phyloP scores from a whole-genome alignment of 1,140 invertebrate genomes.

The Eupeodes corollae region DNA sequence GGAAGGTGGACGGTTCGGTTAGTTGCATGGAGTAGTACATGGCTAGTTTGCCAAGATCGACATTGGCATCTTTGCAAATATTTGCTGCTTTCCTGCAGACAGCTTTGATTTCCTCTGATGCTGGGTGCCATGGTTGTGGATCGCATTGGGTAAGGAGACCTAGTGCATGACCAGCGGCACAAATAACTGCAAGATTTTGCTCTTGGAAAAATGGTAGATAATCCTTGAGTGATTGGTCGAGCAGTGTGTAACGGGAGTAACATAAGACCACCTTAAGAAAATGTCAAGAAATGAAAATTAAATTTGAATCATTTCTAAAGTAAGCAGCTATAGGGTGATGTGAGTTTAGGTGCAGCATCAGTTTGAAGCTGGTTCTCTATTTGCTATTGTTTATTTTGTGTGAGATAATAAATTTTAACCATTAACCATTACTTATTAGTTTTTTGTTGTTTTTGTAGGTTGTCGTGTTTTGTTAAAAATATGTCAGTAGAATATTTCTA shows the following conservation, averaged over 20 bases:
- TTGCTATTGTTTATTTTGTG: too few species aligned
- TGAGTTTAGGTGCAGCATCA: too few species aligned
- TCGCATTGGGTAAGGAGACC: slow-evolving; percentile 67
- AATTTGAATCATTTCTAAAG: too few species aligned
- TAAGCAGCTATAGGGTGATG: too few species aligned
- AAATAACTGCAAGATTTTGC: slow-evolving; percentile 66
- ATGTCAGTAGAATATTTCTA: too few species aligned
- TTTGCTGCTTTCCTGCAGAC: slow-evolving; percentile 47
- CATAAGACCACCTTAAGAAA: slow-evolving; percentile 56
- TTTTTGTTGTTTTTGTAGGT: too few species aligned
- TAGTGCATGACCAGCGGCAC: slow-evolving; percentile 69
- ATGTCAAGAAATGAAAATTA: not conserved
- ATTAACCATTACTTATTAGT: too few species aligned
- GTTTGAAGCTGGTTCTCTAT: too few species aligned
- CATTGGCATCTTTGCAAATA: slow-evolving; percentile 53
- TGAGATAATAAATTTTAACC: too few species aligned
- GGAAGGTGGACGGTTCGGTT: slow-evolving; percentile 46
- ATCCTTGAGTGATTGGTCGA: slow-evolving; percentile 63
- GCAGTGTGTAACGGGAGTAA: slow-evolving; percentile 67
- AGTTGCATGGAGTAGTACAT: slow-evolving; percentile 50
- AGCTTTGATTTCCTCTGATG: slow-evolving; percentile 52
- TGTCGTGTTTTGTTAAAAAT: too few species aligned
- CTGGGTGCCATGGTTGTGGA: slow-evolving; percentile 76
- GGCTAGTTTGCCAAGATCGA: slow-evolving; percentile 61
- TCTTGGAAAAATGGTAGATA: slow-evolving; percentile 62